Evolutionary conservation across 2,888 invertebrate genomes (phyloP), one percentile per base, ranked within the genome.

Genomic region (Acronicta psi): DNA sequence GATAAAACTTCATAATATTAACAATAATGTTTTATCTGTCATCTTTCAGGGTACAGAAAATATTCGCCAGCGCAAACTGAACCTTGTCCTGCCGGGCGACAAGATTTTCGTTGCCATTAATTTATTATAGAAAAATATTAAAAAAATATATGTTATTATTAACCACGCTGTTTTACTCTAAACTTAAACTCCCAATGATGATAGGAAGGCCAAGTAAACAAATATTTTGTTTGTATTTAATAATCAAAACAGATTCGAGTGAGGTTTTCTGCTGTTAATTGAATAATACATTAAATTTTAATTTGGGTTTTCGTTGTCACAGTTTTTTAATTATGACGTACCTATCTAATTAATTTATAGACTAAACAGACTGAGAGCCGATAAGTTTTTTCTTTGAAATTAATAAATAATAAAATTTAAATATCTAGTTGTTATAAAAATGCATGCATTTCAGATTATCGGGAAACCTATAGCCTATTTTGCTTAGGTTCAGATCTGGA

Each of bases 31-130:
- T 73, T 70, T 73, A 56, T 80, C 66, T 81, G 69, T 79, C 80
- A 75, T 74, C 66, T 90, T 91, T 85, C 89, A 91, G 91, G 86
- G 61, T 91, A 79, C 73, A 81, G 77, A 59, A 73, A 69, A 56
- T 31, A 61, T 60, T 79, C 81, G 53, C 82, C 82, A 76, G 75
- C 65, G 14, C 52, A 43, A 55, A 68, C 72, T 57, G 79, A 54
- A 37, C 42, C 81, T 55, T 90, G 90, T 68, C 43, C 64, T 52
- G 76, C 69, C 36, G 79, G 77, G 11, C 75, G 73, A 47, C 80
- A 72, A 62, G 79, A 86, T 74, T 84, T 70, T 60, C 52, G 64
- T 65, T 46, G 64, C 37, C 55, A 41, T 37, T 29, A 49, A 67
- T n/a, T 34, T 8, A 25, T 25, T 25, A n/a, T 31, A 34, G 13